Evolutionary conservation across 2,113 vertebrate genomes (phyloP).

Genomic region (Elachura formosa): DNA sequence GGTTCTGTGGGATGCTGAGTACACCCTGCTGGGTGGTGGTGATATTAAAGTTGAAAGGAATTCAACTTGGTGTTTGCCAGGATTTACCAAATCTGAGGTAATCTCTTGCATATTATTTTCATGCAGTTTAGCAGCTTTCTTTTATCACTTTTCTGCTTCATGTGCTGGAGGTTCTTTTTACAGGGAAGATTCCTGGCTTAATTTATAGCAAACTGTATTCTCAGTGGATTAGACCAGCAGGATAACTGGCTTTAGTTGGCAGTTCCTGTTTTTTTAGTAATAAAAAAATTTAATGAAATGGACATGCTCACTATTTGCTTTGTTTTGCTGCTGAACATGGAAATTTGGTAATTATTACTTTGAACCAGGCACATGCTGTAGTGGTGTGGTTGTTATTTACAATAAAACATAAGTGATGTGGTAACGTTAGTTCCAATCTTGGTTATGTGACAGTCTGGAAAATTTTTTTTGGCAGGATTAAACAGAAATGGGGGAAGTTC

Average conservation of each 20-base stretch:
- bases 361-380: background rate
- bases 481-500: background rate
- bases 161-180: background rate
- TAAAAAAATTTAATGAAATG: background rate
- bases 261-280: background rate
- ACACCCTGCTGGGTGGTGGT: background rate
- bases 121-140: background rate
- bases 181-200: background rate
- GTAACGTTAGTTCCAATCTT: background rate
- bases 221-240: background rate
- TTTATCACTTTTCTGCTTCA: background rate
- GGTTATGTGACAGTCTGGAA: background rate
- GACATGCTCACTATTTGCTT: background rate
- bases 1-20: background rate
- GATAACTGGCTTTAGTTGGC: background rate
- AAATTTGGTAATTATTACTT: constrained; percentile 1
- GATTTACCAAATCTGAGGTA: background rate
- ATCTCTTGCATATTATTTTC: background rate
- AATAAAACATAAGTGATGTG: background rate
- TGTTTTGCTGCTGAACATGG: constrained; percentile 6
- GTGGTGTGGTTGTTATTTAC: background rate
- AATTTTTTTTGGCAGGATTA: background rate
- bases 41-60: constrained; percentile 1
- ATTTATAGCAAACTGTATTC: constrained; percentile 1
- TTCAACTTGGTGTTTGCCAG: background rate